Evolutionary conservation across 1,140 invertebrate species (phyloP), one percentile per base, ranked within the genome.

Genomic region (Drosophila funebris): DNA sequence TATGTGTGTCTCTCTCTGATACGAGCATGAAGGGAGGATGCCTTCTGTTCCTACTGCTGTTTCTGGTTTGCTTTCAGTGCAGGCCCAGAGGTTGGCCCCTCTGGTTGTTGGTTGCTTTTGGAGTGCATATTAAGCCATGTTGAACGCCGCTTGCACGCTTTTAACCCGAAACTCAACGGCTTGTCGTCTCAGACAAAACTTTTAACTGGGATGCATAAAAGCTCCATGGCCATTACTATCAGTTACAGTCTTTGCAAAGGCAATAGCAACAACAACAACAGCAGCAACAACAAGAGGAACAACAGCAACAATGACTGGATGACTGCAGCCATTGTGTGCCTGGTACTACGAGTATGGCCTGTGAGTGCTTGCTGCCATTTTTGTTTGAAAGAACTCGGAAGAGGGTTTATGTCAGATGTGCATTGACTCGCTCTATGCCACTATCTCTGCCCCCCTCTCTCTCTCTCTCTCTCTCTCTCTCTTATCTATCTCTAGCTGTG

Each of bases 331-430:
- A 82, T 82, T 84, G 78, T 54, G 70, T 16, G 11, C 54, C 54
- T 33, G 61, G 33, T n/a, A 36, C 13, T 36, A 36, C 4, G 9
- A 36, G 33, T 13, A 4, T 36, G 33, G 33, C 2, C 11, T 36
- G 50, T 78, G 82, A 82, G 70, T 82, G 78, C 78, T 87, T 87
- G 82, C 74, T 78, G 74, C 74, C 78, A 87, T 81, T 85, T 85
- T 82, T 85, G 87, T 87, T 87, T 87, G 58, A 73, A 73, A 73
- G 71, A 69, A 46, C 48, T 61, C 29, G 61, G 67, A 62, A 43
- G 16, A 29, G 61, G 62, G 71, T 68, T 78, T 83, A 82, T 78
- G 75, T 74, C 67, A 78, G 73, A 74, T 87, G 70, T 87, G 81
- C 81, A 87, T 69, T 74, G 69, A 72, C 64, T 72, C 9, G 16